Evolutionary conservation across 2,888 invertebrate genomes (phyloP).

Genomic region (Alloplasta piceator): DNA sequence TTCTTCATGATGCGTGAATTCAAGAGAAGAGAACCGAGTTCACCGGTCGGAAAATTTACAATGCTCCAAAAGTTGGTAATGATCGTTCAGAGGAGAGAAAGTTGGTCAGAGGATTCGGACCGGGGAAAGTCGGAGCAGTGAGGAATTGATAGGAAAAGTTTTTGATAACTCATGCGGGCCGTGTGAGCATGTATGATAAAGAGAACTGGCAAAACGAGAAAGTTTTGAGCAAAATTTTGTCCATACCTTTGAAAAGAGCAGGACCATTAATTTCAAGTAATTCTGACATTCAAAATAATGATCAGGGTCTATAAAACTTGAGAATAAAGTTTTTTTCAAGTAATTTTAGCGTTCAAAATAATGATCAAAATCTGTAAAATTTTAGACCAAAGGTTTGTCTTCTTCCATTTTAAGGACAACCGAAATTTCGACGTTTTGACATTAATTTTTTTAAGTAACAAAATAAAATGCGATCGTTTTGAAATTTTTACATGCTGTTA

Average conservation of each 20-base stretch:
- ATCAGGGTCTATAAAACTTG: no score
- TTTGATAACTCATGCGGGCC: slow-evolving; percentile 20
- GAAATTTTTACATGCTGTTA: no score
- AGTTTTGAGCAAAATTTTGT: background rate
- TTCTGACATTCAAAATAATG: no score
- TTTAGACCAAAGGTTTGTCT: no score
- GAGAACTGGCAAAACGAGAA: slow-evolving; percentile 1
- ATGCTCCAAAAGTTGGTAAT: slow-evolving; percentile 40
- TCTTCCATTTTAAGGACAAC: no score
- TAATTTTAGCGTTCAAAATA: no score
- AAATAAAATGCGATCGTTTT: no score
- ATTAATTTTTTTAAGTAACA: no score
- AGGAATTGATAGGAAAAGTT: slow-evolving; percentile 52
- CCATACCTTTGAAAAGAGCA: background rate
- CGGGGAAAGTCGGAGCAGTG: background rate
- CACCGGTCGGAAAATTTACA: slow-evolving; percentile 35
- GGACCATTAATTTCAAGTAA: background rate
- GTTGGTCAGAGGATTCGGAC: background rate
- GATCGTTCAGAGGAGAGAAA: slow-evolving; percentile 30
- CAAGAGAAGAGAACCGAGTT: slow-evolving; percentile 7
- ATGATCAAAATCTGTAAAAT: no score
- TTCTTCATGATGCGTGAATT: slow-evolving; percentile 42
- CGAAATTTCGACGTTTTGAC: no score
- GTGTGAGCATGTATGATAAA: slow-evolving; percentile 22
- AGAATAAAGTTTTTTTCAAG: no score